phyloP scores from a whole-genome alignment of 2,888 invertebrate genomes.

The Arctia plantaginis region DNA sequence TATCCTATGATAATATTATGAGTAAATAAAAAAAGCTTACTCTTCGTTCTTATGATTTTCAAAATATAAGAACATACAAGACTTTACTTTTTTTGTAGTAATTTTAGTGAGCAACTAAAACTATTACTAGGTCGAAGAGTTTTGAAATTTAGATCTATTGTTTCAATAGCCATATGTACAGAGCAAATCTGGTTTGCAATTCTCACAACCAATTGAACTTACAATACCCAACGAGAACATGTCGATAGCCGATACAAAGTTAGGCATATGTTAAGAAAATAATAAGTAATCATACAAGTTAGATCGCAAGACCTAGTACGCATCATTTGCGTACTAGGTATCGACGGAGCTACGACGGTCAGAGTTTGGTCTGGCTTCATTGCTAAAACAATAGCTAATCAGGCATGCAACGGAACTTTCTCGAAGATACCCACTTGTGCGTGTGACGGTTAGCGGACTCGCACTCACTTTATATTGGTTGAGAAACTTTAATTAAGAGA shows the following conservation, averaged over 20 bases:
- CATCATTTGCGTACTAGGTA: slow-evolving; percentile 74
- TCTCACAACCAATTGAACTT: slow-evolving; percentile 60
- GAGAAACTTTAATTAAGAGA: slow-evolving; percentile 73
- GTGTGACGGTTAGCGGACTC: slow-evolving; percentile 80
- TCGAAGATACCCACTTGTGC: slow-evolving; percentile 83
- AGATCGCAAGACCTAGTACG: slow-evolving; percentile 65
- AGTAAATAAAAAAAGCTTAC: slow-evolving; percentile 40
- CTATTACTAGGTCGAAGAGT: slow-evolving; percentile 42
- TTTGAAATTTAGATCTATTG: slow-evolving; percentile 44
- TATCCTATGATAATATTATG: slow-evolving; percentile 40
- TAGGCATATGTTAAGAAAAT: slow-evolving; percentile 76
- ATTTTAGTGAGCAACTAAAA: slow-evolving; percentile 13
- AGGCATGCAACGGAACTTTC: slow-evolving; percentile 84
- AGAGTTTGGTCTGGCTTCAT: slow-evolving; percentile 75
- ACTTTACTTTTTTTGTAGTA: slow-evolving; percentile 3
- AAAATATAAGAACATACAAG: slow-evolving; percentile 12
- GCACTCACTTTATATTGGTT: slow-evolving; percentile 83
- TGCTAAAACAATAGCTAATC: slow-evolving; percentile 83
- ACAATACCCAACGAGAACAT: slow-evolving; percentile 61
- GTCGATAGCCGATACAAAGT: slow-evolving; percentile 73
- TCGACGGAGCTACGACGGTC: slow-evolving; percentile 67
- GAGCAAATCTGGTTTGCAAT: slow-evolving; percentile 58
- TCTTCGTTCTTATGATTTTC: slow-evolving; percentile 25
- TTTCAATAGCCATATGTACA: slow-evolving; percentile 51
- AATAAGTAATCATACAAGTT: slow-evolving; percentile 78